Evolutionary conservation across 1,140 invertebrate genomes (phyloP).

Genomic region (Philopotamus ludificatus): DNA sequence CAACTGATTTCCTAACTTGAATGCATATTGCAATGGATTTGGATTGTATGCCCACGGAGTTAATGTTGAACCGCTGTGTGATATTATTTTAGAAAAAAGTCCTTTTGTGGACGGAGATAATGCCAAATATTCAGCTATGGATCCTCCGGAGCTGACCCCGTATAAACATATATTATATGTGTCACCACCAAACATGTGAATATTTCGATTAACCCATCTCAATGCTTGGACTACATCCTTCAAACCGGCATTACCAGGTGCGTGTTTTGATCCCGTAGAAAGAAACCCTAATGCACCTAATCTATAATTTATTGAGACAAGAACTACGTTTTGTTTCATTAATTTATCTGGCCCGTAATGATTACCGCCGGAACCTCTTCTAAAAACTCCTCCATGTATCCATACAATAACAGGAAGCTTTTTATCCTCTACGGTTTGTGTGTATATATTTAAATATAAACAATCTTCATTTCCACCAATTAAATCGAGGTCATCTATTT

Average conservation of each 20-base stretch:
- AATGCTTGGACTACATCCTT: slow-evolving; percentile 61
- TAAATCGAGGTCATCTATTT: neutral
- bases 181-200: slow-evolving; percentile 53
- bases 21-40: slow-evolving; percentile 48
- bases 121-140: slow-evolving; percentile 49
- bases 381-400: slow-evolving; percentile 66
- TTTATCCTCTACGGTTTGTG: slow-evolving; percentile 43
- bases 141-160: slow-evolving; percentile 53
- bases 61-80: slow-evolving; percentile 69
- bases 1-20: slow-evolving; percentile 48
- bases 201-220: slow-evolving; percentile 60
- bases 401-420: slow-evolving; percentile 63
- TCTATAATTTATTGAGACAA: slow-evolving; percentile 70
- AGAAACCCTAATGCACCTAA: slow-evolving; percentile 66
- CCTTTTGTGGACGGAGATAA: slow-evolving; percentile 48
- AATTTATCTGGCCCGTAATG: slow-evolving; percentile 63
- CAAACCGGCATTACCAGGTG: slow-evolving; percentile 60
- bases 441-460: slow-evolving; percentile 48
- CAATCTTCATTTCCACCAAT: slow-evolving; percentile 46
- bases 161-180: slow-evolving; percentile 52
- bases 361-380: slow-evolving; percentile 55
- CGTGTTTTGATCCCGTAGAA: slow-evolving; percentile 58
- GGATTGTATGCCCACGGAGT: slow-evolving; percentile 60
- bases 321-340: slow-evolving; percentile 62
- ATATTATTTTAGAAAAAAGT: slow-evolving; percentile 53